These are phyloP conservation scores for Pseudanteris insignis DNA, from an alignment of 2,888 invertebrate genomes.

Conservation along the genomic window DNA sequence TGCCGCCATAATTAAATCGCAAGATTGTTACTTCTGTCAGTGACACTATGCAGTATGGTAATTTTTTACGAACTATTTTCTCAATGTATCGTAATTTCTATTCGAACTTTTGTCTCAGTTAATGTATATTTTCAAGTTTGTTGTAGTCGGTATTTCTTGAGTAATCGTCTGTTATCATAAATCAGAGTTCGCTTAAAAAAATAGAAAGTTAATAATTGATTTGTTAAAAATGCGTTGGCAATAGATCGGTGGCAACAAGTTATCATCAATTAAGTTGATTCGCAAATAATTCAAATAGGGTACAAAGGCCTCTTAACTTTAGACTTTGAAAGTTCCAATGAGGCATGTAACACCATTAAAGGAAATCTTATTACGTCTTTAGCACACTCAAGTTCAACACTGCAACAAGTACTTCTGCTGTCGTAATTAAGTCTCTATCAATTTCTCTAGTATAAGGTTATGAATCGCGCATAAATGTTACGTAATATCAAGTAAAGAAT, in stretches of 20 bases:
- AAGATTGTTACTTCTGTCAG: too few species aligned
- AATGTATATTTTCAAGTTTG: too few species aligned
- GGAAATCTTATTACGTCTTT: constrained; percentile 65
- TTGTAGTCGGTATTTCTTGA: too few species aligned
- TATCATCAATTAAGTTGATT: constrained; percentile 54
- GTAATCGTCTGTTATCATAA: neutral
- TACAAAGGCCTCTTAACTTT: constrained; percentile 60
- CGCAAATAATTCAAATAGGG: constrained; percentile 64
- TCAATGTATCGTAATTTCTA: too few species aligned
- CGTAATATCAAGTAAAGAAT: too few species aligned
- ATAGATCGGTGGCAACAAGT: constrained; percentile 37
- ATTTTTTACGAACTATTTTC: too few species aligned
- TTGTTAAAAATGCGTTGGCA: too few species aligned
- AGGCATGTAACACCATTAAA: constrained; percentile 67
- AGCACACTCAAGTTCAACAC: constrained; percentile 52
- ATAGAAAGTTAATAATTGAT: too few species aligned
- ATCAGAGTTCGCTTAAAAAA: neutral
- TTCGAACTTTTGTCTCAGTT: too few species aligned
- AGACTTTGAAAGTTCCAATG: constrained; percentile 66
- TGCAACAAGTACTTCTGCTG: constrained; percentile 60
- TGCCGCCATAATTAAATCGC: too few species aligned
- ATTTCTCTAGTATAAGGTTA: constrained; percentile 55
- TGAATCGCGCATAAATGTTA: constrained; percentile 46
- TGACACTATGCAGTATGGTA: too few species aligned
- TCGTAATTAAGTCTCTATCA: constrained; percentile 63